Evolutionary conservation across 1,140 invertebrate species (phyloP), one percentile per base, ranked within the genome.

Genomic region (Manduca sexta): DNA sequence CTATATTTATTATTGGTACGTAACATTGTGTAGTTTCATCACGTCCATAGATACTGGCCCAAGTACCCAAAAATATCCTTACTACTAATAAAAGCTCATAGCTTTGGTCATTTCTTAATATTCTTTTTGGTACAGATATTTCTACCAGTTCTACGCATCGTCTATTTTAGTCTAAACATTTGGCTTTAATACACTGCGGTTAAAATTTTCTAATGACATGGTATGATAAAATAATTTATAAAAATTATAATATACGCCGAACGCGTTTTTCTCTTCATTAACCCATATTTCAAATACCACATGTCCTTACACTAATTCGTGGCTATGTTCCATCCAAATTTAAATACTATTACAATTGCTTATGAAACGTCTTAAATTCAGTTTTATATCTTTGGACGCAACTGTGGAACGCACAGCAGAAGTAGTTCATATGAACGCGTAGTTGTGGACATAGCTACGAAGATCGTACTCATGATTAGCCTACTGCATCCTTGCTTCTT

Each of bases 401-500:
- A 8, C n/a, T 26, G 1, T 5, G 21, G 4, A 26, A 8, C 8
- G 8, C 21, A 8, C 4, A 26, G 1, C 4, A 26, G 21, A 26
- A 26, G 4, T 5, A 3, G 8, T 26, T 26, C 3, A 26, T 5
- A 26, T 1, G 21, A n/a, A n/a, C n/a, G 21, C 21, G 8, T 26
- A 26, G 21, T 26, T 26, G 0, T 14, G 14, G 16, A 38, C 35
- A 38, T 38, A 38, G 35, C 14, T 16, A 38, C 35, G 35, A 38
- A 42, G 40, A 26, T 42, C 18, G 4, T 35, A 5, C 10, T 21
- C 40, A 35, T 67, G 17, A 45, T 13, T n/a, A n/a, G 16, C 60
- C 46, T 86, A 87, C 60, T 86, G 86, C 86, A 87, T 87, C 45
- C 86, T 74, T 2, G 86, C 84, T 45, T 87, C 86, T 59, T 87